phyloP scores from a whole-genome alignment of 2,888 invertebrate genomes.

The Anorthoa munda region DNA sequence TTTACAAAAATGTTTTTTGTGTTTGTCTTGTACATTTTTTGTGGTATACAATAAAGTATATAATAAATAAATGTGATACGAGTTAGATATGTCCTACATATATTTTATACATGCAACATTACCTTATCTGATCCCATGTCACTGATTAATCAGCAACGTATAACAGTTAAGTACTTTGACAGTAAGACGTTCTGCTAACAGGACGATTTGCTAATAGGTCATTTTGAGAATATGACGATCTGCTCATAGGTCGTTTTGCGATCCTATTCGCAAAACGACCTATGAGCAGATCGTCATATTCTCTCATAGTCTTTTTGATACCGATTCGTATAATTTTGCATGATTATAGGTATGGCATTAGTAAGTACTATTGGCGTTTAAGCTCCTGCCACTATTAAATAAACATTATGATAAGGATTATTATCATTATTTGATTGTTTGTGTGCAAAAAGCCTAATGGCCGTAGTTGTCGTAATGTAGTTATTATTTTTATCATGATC shows the following conservation, averaged over 20 bases:
- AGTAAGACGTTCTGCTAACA: too few relatives aligned
- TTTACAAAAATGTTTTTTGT: too few relatives aligned
- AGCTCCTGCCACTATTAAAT: constrained; percentile 44
- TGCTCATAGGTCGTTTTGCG: too few relatives aligned
- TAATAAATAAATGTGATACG: background rate
- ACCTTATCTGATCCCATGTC: background rate
- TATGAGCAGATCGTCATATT: too few relatives aligned
- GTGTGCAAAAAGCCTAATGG: constrained; percentile 36
- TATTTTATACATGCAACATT: background rate
- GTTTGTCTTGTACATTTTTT: too few relatives aligned
- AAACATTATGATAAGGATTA: constrained; percentile 45
- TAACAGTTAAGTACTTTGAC: too few relatives aligned
- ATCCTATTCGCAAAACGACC: too few relatives aligned
- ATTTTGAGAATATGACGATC: too few relatives aligned
- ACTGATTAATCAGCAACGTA: constrained; percentile 8
- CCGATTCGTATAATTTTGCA: constrained; percentile 6
- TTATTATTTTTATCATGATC: constrained; percentile 41
- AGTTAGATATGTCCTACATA: background rate
- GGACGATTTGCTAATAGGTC: too few relatives aligned
- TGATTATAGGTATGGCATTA: constrained; percentile 6
- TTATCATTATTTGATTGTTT: constrained; percentile 25
- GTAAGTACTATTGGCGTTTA: background rate
- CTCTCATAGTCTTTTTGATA: too few relatives aligned
- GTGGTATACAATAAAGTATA: too few relatives aligned
- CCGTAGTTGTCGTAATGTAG: constrained; percentile 30